Conservation (phyloP, 2,888 invertebrate species). For the Hipparchia semele region DNA sequence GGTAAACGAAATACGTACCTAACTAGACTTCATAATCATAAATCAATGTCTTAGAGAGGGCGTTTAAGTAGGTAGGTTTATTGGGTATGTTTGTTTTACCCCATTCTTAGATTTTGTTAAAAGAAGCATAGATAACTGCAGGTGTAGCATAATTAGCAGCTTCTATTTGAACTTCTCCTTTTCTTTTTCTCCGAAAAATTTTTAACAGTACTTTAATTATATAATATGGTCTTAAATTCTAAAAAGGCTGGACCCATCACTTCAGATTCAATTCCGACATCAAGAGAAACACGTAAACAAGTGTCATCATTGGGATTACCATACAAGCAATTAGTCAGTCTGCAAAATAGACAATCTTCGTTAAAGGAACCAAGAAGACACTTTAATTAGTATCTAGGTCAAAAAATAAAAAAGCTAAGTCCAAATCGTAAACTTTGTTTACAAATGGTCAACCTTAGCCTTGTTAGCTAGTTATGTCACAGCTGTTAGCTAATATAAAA, state of each 20-base stretch:
- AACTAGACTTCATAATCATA: neutral
- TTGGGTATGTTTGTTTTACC: too few species aligned
- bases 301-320: neutral
- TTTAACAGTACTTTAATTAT: too few species aligned
- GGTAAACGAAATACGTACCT: neutral
- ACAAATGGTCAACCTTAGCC: conserved; percentile 71
- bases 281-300: neutral
- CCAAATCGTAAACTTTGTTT: conserved; percentile 27
- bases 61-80: neutral
- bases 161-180: too few species aligned
- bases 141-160: too few species aligned
- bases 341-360: too few species aligned
- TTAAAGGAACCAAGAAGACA: neutral
- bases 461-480: conserved; percentile 53
- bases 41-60: neutral
- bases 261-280: neutral
- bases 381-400: neutral
- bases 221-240: too few species aligned
- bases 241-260: neutral
- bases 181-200: too few species aligned
- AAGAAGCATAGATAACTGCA: too few species aligned
- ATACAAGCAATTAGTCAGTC: too few species aligned
- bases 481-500: conserved; percentile 38
- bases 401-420: neutral
- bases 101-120: too few species aligned